A percentile compares a stretch with the other conserved stretches of the same genome.
phyloP scores from a whole-genome alignment of 2,888 invertebrate species.

The Drosophila picticornis region DNA sequence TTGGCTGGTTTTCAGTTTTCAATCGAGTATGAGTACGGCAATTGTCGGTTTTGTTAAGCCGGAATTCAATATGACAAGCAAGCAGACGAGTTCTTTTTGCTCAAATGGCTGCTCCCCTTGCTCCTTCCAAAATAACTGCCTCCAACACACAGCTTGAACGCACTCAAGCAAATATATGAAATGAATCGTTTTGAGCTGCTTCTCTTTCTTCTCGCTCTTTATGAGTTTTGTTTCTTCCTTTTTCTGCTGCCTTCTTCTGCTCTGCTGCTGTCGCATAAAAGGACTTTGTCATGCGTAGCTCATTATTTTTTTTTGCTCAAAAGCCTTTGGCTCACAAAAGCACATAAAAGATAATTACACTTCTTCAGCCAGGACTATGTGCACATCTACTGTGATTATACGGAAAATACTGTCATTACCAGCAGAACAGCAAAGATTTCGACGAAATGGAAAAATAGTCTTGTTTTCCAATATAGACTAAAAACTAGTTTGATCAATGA shows the following conservation, averaged over 20 bases:
- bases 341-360: conserved; percentile 67
- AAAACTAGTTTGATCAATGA: neutral
- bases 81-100: conserved; percentile 21
- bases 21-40: conserved; percentile 38
- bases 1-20: conserved; percentile 45
- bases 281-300: conserved; percentile 84
- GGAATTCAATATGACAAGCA: conserved; percentile 57
- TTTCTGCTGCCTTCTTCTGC: conserved; percentile 18
- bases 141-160: conserved; percentile 21
- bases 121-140: conserved; percentile 59
- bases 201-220: conserved; percentile 8
- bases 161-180: conserved; percentile 68
- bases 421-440: neutral
- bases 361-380: neutral
- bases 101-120: neutral
- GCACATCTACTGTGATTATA: neutral
- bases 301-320: conserved; percentile 82
- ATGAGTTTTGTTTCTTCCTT: conserved; percentile 21
- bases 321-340: conserved; percentile 62
- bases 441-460: neutral
- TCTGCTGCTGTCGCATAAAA: conserved; percentile 69
- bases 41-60: conserved; percentile 58
- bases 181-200: conserved; percentile 69
- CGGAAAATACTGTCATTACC: neutral
- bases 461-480: neutral